These are phyloP conservation scores for Prionailurus viverrinus DNA, from an alignment of 2,113 vertebrate genomes.

Conservation along the genomic window DNA sequence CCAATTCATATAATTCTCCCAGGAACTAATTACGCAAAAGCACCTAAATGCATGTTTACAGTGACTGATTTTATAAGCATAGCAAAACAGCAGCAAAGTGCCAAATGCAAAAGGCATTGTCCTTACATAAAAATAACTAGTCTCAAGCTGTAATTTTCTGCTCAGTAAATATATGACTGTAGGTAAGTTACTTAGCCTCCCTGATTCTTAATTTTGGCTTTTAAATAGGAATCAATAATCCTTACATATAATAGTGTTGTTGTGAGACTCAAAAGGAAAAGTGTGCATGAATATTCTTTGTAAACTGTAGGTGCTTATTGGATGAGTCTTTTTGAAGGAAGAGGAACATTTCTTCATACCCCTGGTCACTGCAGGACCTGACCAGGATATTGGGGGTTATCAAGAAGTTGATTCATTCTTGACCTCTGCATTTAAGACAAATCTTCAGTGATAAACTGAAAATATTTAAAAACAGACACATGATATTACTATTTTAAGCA, in stretches of 20 bases:
- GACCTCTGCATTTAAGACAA: not conserved
- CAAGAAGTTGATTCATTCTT: not conserved
- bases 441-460: not conserved
- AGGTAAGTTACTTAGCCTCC: not conserved
- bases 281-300: not conserved
- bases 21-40: not conserved
- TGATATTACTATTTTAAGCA: not conserved
- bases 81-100: not conserved
- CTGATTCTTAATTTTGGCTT: constrained; percentile 1
- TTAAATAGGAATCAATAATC: not conserved
- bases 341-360: not conserved
- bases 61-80: not conserved
- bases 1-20: constrained; percentile 12
- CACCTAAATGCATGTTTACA: not conserved
- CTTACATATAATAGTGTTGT: not conserved
- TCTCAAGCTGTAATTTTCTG: not conserved
- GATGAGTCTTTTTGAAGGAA: not conserved
- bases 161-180: not conserved
- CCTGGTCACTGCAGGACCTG: not conserved
- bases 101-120: not conserved
- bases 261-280: constrained; percentile 41
- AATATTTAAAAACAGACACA: not conserved
- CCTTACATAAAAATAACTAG: not conserved
- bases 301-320: not conserved
- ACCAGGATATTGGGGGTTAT: not conserved